Evolutionary conservation across 37 sponge, comb jelly and placozoan species (phyloP), one percentile per base, ranked within the genome.

Genomic region (Ianthella basta): DNA sequence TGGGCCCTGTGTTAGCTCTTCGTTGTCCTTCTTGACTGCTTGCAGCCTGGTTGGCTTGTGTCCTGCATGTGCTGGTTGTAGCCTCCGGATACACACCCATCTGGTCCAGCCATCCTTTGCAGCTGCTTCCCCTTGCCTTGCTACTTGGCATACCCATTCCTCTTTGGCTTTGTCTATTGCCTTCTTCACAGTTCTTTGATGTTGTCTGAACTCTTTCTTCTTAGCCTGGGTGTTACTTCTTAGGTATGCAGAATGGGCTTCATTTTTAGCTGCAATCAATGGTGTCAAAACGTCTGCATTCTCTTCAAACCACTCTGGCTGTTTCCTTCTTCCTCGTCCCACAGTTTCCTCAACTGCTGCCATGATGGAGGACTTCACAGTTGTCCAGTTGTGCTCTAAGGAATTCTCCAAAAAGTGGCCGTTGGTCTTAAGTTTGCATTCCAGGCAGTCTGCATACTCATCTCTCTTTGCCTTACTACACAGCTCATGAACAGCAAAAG

Each of bases 261-360:
- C 59, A 56, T 56, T 56, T 56, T 56, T n/a, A 56, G 59, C 59
- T 56, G 59, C 59, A 56, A 56, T 56, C 59, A 56, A 56, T 19
- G 59, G 59, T 56, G 59, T 56, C 59, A 56, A 56, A 18, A 56
- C 59, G 15, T 56, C 59, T 56, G 59, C 59, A 56, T 83, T 83
- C 66, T 82, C 83, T 38, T 32, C 55, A 53, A 84, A 84, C 84
- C 84, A 84, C 23, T 84, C 84, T 57, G 78, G 85, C 37, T 85
- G 57, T 4, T 85, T 85, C 40, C 77, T 85, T 73, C 24, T 73
- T 27, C 36, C 85, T 36, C 73, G 29, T 23, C 84, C 84, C 39
- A 69, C 61, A 15, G 65, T 82, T 41, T 24, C 57, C 84, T 70
- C 84, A 70, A 55, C 73, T 56, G 72, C 73, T 56, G 13, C 55